These are phyloP conservation scores for Istiophorus platypterus DNA, from an alignment of 2,113 vertebrate genomes.

Conservation along the genomic window DNA sequence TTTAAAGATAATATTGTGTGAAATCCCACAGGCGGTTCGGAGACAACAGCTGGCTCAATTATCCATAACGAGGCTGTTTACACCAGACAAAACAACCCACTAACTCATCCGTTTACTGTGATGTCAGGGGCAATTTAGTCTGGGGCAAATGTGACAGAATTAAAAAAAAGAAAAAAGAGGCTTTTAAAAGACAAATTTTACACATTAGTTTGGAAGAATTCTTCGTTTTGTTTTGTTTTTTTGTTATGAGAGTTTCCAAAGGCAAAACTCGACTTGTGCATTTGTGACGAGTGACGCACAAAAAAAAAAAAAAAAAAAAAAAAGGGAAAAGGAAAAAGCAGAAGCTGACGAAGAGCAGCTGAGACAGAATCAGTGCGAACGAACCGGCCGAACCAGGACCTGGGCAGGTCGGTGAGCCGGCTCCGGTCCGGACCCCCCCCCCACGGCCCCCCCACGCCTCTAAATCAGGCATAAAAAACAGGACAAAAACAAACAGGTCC, in stretches of 20 bases:
- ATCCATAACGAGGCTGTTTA: constrained; percentile 36
- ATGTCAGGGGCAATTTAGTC: constrained; percentile 28
- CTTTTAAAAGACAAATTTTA: constrained; percentile 57
- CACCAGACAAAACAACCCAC: constrained; percentile 8
- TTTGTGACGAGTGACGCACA: constrained; percentile 20
- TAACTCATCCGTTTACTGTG: constrained; percentile 32
- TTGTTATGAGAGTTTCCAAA: constrained; percentile 48
- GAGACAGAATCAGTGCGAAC: too few species aligned
- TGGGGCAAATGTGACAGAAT: constrained; percentile 17
- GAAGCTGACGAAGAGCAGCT: too few species aligned
- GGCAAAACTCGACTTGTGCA: constrained; percentile 32
- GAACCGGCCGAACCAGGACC: too few species aligned
- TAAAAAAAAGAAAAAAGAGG: constrained; percentile 62
- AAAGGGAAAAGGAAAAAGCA: too few species aligned
- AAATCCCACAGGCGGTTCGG: background rate
- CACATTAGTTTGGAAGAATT: constrained; percentile 55
- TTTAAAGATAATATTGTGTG: constrained; percentile 22
- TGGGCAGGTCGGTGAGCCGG: too few species aligned
- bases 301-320: too few species aligned
- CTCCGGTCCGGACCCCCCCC: too few species aligned
- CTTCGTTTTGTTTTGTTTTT: too few species aligned
- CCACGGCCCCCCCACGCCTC: too few species aligned
- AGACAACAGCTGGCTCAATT: constrained; percentile 49
- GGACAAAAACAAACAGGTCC: constrained; percentile 52
- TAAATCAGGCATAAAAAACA: constrained; percentile 29